Base-by-base conservation (phyloP, 2,888 invertebrate species). In the Caenorhabditis sp. region DNA sequence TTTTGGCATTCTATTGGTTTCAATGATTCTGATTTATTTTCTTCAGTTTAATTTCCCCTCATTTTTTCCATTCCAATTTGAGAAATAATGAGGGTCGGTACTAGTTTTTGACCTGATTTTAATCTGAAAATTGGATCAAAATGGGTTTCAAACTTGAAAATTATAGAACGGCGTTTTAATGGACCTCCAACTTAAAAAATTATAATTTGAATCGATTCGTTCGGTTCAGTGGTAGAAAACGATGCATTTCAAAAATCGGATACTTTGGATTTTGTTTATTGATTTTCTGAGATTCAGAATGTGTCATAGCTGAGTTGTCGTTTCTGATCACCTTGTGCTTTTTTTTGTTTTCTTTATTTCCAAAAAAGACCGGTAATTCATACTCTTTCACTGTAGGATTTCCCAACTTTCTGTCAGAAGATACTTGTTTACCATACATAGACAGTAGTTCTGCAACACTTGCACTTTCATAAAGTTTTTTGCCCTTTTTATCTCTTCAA, bases 1-100 rank as follows among this genome's bases (percentile, higher is more conserved):
- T 59, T 77, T 80, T 59, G 73, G 63, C 61, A 51, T 61, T 70
- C n/a, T 44, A 56, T 70, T n/a, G 70, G 70, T 79, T 79, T 69
- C 79, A 63, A 79, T 56, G 31, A 14, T 7, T 61, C 28, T 54
- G 68, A 68, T 68, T 68, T 54, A 68, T 68, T 38, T 22, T 35
- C 35, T 16, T 8, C 35, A 68, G 10, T 54, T 5, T 5, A 12
- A 35, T 68, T 68, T 68, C 24, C 49, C 7, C 7, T 5, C 2
- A 12, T 38, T 68, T 68, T 68, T 38, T 66, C 7, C 7, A 59
- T 41, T 61, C 38, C 12, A 10, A 41, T 61, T 41, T 24, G 19
- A 61, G 28, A 26, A 14, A 26, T 54, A 22, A 54, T 54, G 54
- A 22, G 54, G 10, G 19, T n/a, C 19, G 10, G 24, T 22, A 26